Evolutionary conservation across 2,113 vertebrate species (phyloP), one percentile per base, ranked within the genome.

Genomic region (Camelus dromedarius): DNA sequence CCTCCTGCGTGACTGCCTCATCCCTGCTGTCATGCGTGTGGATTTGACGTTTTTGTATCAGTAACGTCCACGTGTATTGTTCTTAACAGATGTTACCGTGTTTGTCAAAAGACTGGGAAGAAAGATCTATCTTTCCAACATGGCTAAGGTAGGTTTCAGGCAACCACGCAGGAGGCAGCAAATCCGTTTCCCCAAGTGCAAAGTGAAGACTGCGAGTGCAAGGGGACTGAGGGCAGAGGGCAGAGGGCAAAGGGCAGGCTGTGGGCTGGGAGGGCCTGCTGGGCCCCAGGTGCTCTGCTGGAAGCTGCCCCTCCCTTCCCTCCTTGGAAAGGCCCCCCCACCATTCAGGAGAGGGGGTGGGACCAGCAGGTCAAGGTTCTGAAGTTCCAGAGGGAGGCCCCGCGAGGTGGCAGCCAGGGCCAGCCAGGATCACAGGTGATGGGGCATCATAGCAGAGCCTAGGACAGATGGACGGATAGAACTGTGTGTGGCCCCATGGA

Each of bases 31-130:
- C 10, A 12, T 4, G 3, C 66, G 35, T 91, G 22, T 79, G 52
- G 89, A 52, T 73, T n/a, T 67, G 91, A 97, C 80, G 79, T 77
- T 54, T 13, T 54, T 54, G 28, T 28, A 14, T 48, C 77, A 54
- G 4, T 93, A 32, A 98, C 84, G 26, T 84, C n/a, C 90, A 5
- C 35, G 12, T 97, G 67, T 97, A 3, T 91, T 92, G 38, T 69
- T 92, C 84, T 98, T 88, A 77, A 98, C 98, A 99, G 98, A 98
- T 98, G 98, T 98, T 79, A 95, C 95, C 67, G 46, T 96, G 87
- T 99, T 99, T 97, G 91, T 98, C 35, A 98, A 97, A 96, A 98
- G 98, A 95, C 96, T 99, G 16, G 76, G 96, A 94, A 98, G 98
- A 97, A 98, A 98, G 97, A 98, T 95, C 0, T 98, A 98, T 70